Evolutionary conservation across 2,888 invertebrate genomes (phyloP), one percentile per base, ranked within the genome.

Genomic region (Scaptomyza tumidula): DNA sequence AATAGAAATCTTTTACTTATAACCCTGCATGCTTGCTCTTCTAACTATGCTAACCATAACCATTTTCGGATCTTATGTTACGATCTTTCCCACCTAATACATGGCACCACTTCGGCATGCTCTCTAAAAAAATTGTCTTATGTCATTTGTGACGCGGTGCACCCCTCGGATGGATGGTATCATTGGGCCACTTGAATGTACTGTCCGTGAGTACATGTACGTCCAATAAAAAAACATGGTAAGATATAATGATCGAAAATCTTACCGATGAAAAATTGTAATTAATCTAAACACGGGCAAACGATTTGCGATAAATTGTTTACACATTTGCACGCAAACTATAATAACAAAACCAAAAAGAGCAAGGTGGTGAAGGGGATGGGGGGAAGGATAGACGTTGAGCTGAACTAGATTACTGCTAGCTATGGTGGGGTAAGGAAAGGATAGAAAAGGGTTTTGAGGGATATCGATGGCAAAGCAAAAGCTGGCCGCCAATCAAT

Each of bases 241-340:
- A 4, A 41, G 10, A 10, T 24, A 24, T 24, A 29, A 16, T 2
- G 3, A 19, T 1, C 6, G 43, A 0, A 3, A 11, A 11, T 16
- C 19, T 10, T 11, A 37, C 37, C n/a, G 39, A n/a, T 67, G 82
- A 84, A 84, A 78, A 75, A 45, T 59, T 60, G 72, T 78, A 85
- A 85, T 83, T 85, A 83, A 70, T 81, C 77, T 79, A 83, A 83
- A 75, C 83, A 84, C 86, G 78, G 76, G 64, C 49, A 75, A 76
- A 67, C 66, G 48, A 68, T 71, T 68, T 78, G 68, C 71, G 58
- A 48, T 45, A 71, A 59, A 77, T 72, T 79, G 79, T 75, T 78
- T 78, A 71, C 75, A 66, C 52, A 66, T 63, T 72, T 65, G 75
- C 79, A 75, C 75, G 78, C 77, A 86, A 80, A 39, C 77, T 49